phyloP scores from a whole-genome alignment of 2,888 invertebrate species.

The Mycalesis mineus region DNA sequence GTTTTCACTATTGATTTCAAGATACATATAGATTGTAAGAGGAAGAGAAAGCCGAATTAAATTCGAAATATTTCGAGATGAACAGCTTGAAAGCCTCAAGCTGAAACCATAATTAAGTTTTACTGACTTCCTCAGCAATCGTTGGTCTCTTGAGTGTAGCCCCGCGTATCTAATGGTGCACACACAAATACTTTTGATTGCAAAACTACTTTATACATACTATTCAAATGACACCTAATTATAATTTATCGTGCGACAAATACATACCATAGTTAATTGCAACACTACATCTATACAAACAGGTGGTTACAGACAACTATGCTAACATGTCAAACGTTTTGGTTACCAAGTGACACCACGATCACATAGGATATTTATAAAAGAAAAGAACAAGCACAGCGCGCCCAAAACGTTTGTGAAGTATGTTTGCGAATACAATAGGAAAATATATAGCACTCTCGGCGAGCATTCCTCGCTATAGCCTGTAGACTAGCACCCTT shows the following conservation, averaged over 20 bases:
- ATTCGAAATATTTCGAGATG: too few species aligned
- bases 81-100: too few species aligned
- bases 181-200: neutral
- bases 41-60: too few species aligned
- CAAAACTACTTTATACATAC: neutral
- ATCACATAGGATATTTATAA: neutral
- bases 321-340: constrained; percentile 15
- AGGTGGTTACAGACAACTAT: neutral
- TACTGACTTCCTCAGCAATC: too few species aligned
- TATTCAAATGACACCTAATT: neutral
- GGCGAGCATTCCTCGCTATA: constrained; percentile 7
- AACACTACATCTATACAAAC: constrained; percentile 8
- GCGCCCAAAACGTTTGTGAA: constrained; percentile 18
- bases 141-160: constrained; percentile 8
- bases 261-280: constrained; percentile 8
- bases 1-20: too few species aligned
- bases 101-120: too few species aligned
- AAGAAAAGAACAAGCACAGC: constrained; percentile 1
- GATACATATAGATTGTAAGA: too few species aligned
- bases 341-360: neutral
- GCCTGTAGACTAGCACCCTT: too few species aligned
- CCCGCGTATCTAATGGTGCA: neutral
- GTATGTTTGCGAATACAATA: constrained; percentile 2
- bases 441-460: constrained; percentile 10
- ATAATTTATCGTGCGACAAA: neutral